Conservation (phyloP, 2,888 invertebrate genomes). For the Ophioninae sp. region DNA sequence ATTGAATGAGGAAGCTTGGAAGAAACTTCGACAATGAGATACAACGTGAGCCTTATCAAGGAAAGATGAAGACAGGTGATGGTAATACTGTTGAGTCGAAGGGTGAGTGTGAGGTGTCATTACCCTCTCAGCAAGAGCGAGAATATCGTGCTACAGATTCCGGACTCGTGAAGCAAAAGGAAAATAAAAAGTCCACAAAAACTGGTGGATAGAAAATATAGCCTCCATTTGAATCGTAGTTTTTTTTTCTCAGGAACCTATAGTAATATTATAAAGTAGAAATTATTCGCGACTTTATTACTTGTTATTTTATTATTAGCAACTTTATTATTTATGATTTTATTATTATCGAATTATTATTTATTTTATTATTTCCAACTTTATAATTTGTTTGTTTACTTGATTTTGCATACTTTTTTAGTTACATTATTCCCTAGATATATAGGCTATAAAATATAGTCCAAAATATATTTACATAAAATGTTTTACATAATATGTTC, state of each 20-base stretch:
- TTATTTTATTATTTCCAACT: no score
- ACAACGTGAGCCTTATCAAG: background rate
- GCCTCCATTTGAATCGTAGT: background rate
- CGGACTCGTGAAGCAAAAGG: background rate
- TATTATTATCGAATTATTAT: no score
- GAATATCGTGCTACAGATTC: background rate
- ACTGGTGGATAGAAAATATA: background rate
- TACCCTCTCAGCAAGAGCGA: background rate
- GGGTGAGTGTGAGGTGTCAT: background rate
- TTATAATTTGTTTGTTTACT: no score
- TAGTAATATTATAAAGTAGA: no score
- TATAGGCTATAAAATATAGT: no score
- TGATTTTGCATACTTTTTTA: no score
- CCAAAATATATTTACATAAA: no score
- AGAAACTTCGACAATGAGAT: background rate
- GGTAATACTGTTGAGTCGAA: background rate
- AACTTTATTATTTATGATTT: no score
- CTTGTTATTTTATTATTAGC: no score
- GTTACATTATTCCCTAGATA: no score
- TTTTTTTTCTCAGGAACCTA: background rate
- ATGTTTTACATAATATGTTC: background rate
- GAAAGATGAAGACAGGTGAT: background rate
- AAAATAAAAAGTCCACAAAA: background rate
- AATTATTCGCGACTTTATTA: no score
- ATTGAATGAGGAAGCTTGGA: background rate